Evolutionary conservation across 2,113 vertebrate genomes (phyloP), one percentile per base, ranked within the genome.

Genomic region (Orcinus orca): DNA sequence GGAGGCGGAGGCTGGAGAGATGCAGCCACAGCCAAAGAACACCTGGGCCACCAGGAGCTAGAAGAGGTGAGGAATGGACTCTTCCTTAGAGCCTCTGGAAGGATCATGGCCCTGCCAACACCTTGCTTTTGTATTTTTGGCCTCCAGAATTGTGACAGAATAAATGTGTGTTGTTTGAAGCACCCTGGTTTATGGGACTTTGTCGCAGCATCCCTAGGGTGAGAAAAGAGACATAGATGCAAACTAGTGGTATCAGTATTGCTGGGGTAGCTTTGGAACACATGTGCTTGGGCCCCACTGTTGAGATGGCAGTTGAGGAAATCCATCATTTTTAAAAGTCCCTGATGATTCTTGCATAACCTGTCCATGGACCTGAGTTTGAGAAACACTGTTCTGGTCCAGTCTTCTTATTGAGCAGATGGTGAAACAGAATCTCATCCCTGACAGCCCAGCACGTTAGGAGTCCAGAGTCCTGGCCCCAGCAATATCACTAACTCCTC

Each of bases 371-470:
- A 25, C 21, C 33, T 26, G 13, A 25, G 13, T 12, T 21, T 31
- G 76, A 62, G 76, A 76, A 47, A 31, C 2, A 11, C 18, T 8
- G 4, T 38, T 21, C n/a, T 25, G 1, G 25, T 36, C 44, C 17
- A 41, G 4, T 47, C 29, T 33, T 31, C n/a, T 74, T 26, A 38
- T 6, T 23, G 41, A 21, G 8, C 31, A 25, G 25, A 17, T 8
- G 17, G 33, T 21, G 31, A 20, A 18, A 25, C 1, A 41, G 26
- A 73, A 14, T 29, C 33, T 3, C 53, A 38, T 12, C 26, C 60
- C 44, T 5, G 5, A 8, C 11, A 53, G 2, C 11, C 8, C 23
- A 53, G 31, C 10, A 13, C 0, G 0, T 36, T 3, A 33, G 2
- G 8, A 23, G 41, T 26, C 21, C 2, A 74, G 38, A 18, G 8